Base-by-base conservation (phyloP, 1,140 invertebrate species). In the Drosophila pandora region DNA sequence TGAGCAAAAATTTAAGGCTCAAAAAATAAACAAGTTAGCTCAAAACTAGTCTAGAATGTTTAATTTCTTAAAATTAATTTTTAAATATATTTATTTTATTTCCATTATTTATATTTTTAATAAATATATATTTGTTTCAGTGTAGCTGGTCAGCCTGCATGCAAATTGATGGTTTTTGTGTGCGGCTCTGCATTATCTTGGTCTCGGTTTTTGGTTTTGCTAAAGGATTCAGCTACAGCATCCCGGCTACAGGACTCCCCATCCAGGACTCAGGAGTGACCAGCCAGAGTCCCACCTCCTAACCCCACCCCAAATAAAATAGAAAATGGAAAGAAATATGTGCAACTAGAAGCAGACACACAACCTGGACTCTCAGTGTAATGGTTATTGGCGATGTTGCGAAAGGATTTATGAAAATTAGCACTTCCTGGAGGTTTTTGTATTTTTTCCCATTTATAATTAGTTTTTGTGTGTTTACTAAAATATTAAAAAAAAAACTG, bases 91-190 rank as follows among this genome's bases (percentile, higher is more conserved):
- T 34, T 34, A 2, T 34, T 2, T 32, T 32, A 32, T 9, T 34
- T 10, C 30, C 2, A 25, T 25, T 25, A 2, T 34, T 34, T 34
- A 34, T 10, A 37, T 0, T 37, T 3, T 37, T 12, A 37, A 37
- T 4, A 4, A 37, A 4, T 37, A 6, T 21, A 17, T 17, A 2
- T 13, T 17, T 43, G 8, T 39, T 8, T 9, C 30, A 60, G 57
- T 63, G 28, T 32, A 39, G 13, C n/a, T 56, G 71, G 71, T 74
- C 48, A 53, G 53, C 30, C 47, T 58, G 60, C 71, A 75, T 75
- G 71, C 71, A 75, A 75, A 75, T 75, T 75, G 70, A 75, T 75
- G 71, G 53, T 74, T 75, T 74, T 75, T 75, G 70, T 72, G 58
- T 63, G 54, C 68, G 59, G 45, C 39, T 75, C 55, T 57, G 60